Evolutionary conservation across 1,140 invertebrate genomes (phyloP).

Genomic region (Stenopsyche tienmushanensis): DNA sequence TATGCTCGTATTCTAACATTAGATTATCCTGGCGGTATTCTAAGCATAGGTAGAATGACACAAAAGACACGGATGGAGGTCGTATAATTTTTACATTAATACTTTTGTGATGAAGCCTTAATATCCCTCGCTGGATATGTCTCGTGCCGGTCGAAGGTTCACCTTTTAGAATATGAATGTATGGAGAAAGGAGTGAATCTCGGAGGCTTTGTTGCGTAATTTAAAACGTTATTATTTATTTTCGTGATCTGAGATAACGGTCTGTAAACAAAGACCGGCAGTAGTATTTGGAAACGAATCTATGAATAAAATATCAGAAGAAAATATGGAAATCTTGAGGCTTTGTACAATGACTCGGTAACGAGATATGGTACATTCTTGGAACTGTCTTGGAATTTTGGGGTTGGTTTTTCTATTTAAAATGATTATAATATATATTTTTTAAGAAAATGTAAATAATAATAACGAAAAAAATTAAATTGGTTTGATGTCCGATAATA

Average conservation of each 20-base stretch:
- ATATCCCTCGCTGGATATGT: slow-evolving; percentile 18
- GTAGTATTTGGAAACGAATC: slow-evolving; percentile 23
- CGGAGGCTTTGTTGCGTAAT: slow-evolving; percentile 19
- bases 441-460: too few relatives aligned
- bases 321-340: too few relatives aligned
- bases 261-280: slow-evolving; percentile 23
- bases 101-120: slow-evolving; percentile 24
- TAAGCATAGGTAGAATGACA: neutral
- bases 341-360: neutral
- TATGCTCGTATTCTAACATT: too few relatives aligned
- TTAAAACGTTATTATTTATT: slow-evolving; percentile 20
- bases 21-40: too few relatives aligned
- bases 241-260: slow-evolving; percentile 29
- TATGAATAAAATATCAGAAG: slow-evolving; percentile 30
- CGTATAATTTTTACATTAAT: slow-evolving; percentile 28
- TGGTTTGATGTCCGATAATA: too few relatives aligned
- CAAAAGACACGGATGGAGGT: neutral
- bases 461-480: too few relatives aligned
- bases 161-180: neutral
- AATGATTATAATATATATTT: too few relatives aligned
- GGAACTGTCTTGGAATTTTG: too few relatives aligned
- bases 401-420: too few relatives aligned
- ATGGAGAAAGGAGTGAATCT: neutral
- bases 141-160: neutral
- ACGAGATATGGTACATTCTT: too few relatives aligned